Conservation (phyloP, 2,888 invertebrate genomes). For the Drosophila paucipuncta region DNA sequence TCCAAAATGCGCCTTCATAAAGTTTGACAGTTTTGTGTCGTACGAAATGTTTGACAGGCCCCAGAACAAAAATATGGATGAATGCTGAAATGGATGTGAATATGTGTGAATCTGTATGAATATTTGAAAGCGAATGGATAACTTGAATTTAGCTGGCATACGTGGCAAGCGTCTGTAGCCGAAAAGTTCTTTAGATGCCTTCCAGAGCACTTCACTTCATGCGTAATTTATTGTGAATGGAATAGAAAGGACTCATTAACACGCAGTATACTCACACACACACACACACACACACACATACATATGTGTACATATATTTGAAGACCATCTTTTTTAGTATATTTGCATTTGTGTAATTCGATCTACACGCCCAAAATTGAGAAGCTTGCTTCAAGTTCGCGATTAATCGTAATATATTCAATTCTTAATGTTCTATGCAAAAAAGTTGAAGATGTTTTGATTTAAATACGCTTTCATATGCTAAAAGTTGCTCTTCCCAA, state of each 20-base stretch:
- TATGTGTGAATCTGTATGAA: constrained; percentile 27
- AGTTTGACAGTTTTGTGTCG: constrained; percentile 69
- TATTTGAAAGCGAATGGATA: constrained; percentile 10
- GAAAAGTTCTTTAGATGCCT: constrained; percentile 20
- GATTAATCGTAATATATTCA: background rate
- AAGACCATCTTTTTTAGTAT: background rate
- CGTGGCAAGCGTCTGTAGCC: constrained; percentile 24
- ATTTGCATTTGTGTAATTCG: background rate
- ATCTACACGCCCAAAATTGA: background rate
- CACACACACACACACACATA: background rate
- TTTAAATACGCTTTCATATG: background rate
- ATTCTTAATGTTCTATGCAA: background rate
- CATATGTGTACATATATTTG: background rate
- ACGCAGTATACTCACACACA: constrained; percentile 17
- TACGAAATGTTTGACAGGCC: constrained; percentile 60
- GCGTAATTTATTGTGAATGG: background rate
- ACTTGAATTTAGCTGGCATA: background rate
- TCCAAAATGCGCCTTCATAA: constrained; percentile 52
- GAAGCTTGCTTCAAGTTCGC: background rate
- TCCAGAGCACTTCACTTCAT: constrained; percentile 58
- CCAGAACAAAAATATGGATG: constrained; percentile 42
- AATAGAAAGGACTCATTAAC: constrained; percentile 39
- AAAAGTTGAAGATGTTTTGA: background rate
- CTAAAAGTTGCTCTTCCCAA: background rate
- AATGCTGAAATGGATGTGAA: constrained; percentile 31